Conservation (phyloP, 2,113 vertebrate genomes). For the Neolamprologus sp. region DNA sequence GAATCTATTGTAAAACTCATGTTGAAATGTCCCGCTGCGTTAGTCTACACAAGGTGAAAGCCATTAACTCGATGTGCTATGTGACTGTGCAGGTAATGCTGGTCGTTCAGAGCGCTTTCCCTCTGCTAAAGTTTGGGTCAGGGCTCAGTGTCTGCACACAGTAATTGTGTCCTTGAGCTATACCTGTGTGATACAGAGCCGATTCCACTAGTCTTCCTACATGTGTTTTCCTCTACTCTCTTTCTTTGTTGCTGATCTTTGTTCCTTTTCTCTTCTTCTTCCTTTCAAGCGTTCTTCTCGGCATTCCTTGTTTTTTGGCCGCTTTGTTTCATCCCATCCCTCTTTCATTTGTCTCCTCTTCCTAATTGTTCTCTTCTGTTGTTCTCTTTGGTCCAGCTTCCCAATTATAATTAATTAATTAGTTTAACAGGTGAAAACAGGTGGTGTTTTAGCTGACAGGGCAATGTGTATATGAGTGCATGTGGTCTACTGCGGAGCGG, state of each 20-base stretch:
- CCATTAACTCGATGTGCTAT: not conserved
- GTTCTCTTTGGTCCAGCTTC: not conserved
- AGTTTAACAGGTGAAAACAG: not conserved
- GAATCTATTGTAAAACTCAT: not conserved
- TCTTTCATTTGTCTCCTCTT: not conserved
- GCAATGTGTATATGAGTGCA: not conserved
- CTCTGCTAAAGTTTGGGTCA: not conserved
- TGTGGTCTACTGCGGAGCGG: not conserved
- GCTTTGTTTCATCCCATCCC: not conserved
- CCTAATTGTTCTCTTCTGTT: not conserved
- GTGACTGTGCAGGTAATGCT: not conserved
- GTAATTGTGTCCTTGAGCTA: constrained; percentile 37
- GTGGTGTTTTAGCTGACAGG: constrained; percentile 5
- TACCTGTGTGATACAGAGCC: not conserved
- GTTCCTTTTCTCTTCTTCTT: not conserved
- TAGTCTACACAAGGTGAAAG: not conserved
- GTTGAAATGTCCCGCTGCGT: not conserved
- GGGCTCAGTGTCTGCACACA: not conserved
- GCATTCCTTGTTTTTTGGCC: not conserved
- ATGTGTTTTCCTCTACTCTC: not conserved
- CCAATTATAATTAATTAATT: not conserved
- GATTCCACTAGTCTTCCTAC: not conserved
- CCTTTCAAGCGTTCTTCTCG: not conserved
- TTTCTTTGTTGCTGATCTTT: not conserved
- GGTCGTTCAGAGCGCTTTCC: not conserved